phyloP scores from a whole-genome alignment of 1,140 invertebrate species.

The Lordiphosa clarofinis region DNA sequence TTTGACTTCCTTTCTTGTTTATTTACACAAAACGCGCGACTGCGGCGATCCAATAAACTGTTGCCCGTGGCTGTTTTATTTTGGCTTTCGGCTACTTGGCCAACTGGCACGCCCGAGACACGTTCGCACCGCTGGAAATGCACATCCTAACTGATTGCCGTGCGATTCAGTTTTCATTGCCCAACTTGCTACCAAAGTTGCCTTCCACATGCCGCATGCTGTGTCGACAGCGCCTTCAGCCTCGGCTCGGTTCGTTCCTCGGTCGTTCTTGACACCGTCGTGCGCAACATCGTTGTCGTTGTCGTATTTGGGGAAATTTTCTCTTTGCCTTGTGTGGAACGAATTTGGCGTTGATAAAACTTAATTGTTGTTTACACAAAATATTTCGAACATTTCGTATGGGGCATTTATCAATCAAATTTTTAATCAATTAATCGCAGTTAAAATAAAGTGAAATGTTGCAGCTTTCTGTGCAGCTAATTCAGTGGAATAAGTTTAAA shows the following conservation, averaged over 20 bases:
- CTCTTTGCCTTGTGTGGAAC: slow-evolving; percentile 34
- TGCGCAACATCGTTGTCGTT: slow-evolving; percentile 9
- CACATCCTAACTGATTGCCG: slow-evolving; percentile 75
- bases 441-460: too few relatives aligned
- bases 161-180: slow-evolving; percentile 14
- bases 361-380: not conserved
- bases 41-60: slow-evolving; percentile 17
- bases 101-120: slow-evolving; percentile 66
- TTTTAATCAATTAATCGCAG: too few relatives aligned
- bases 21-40: slow-evolving; percentile 57
- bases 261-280: slow-evolving; percentile 2
- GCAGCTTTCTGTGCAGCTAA: too few relatives aligned
- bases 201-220: slow-evolving; percentile 28
- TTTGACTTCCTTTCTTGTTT: slow-evolving; percentile 28
- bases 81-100: slow-evolving; percentile 18
- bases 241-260: slow-evolving; percentile 24
- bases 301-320: slow-evolving; percentile 45
- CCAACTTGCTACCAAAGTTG: slow-evolving; percentile 59
- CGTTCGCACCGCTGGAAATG: slow-evolving; percentile 77
- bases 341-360: not conserved
- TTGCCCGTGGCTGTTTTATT: slow-evolving; percentile 27
- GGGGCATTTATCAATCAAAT: too few relatives aligned
- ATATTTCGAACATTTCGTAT: too few relatives aligned
- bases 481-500: too few relatives aligned
- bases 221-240: not conserved